Evolutionary conservation across 2,888 invertebrate genomes (phyloP).

Genomic region (Melangyna quadrimaculata): DNA sequence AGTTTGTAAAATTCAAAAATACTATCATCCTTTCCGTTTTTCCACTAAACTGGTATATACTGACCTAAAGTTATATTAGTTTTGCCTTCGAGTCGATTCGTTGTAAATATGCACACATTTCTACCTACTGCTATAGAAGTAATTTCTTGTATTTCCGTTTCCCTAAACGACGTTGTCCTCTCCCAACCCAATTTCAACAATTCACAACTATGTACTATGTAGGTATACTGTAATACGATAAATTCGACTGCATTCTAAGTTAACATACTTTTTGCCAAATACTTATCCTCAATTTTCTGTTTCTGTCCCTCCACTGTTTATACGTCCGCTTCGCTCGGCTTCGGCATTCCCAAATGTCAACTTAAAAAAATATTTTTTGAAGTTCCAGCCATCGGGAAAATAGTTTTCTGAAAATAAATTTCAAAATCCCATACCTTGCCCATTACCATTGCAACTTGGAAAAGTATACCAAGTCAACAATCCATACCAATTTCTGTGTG

Average conservation of each 20-base stretch:
- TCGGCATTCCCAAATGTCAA: conserved; percentile 44
- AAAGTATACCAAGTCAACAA: neutral
- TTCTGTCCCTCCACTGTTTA: neutral
- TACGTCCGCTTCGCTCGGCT: neutral
- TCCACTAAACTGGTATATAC: conserved; percentile 23
- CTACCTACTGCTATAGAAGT: neutral
- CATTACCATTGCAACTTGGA: neutral
- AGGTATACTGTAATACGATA: conserved; percentile 49
- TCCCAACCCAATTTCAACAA: conserved; percentile 52
- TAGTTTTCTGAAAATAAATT: conserved; percentile 60
- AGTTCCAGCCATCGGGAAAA: conserved; percentile 53
- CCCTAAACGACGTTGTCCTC: conserved; percentile 32
- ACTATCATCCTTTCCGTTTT: neutral
- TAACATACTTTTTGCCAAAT: conserved; percentile 38
- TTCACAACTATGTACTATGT: too few species aligned
- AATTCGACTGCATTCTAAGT: conserved; percentile 38
- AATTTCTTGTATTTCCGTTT: neutral
- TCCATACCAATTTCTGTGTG: neutral
- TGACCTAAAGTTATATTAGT: conserved; percentile 44
- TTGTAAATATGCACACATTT: too few species aligned
- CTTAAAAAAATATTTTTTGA: conserved; percentile 48
- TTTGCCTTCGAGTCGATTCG: neutral
- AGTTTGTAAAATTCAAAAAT: neutral
- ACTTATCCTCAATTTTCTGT: conserved; percentile 1
- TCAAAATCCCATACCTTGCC: conserved; percentile 21